Conservation (phyloP, 1,140 invertebrate genomes). For the Thrips palmi region DNA sequence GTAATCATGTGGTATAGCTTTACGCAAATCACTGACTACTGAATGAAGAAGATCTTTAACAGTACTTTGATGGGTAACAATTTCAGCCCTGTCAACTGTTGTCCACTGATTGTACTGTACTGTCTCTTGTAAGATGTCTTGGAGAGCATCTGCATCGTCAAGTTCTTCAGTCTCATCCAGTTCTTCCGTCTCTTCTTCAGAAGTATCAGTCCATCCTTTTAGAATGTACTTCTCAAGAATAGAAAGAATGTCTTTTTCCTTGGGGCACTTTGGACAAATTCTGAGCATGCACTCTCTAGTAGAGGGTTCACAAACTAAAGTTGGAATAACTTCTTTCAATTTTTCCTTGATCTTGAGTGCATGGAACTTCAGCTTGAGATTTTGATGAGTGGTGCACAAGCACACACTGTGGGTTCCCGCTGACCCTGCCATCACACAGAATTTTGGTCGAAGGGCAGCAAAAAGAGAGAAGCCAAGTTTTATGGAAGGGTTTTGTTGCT, state of each 20-base stretch:
- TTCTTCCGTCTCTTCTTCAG: no score
- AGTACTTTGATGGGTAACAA: no score
- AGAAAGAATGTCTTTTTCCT: slow-evolving; percentile 10
- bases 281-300: slow-evolving; percentile 4
- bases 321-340: no score
- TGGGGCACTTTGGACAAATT: slow-evolving; percentile 10
- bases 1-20: no score
- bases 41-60: no score
- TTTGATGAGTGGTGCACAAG: slow-evolving; percentile 15
- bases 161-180: no score
- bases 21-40: no score
- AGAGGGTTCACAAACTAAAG: no score
- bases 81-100: slow-evolving; percentile 2
- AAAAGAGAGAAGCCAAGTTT: slow-evolving; percentile 15
- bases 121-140: no score
- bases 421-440: slow-evolving; percentile 14
- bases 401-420: slow-evolving; percentile 14
- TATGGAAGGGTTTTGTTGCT: slow-evolving; percentile 7
- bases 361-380: slow-evolving; percentile 14
- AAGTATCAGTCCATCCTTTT: slow-evolving; percentile 4
- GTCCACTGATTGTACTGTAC: slow-evolving; percentile 9
- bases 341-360: no score
- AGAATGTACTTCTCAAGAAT: slow-evolving; percentile 3
- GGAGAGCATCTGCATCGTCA: no score
- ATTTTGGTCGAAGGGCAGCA: slow-evolving; percentile 14